A percentile compares a stretch with the other conserved stretches of the same genome.
phyloP scores from a whole-genome alignment of 2,113 vertebrate species.

The Chamaetylas fuelleborni region DNA sequence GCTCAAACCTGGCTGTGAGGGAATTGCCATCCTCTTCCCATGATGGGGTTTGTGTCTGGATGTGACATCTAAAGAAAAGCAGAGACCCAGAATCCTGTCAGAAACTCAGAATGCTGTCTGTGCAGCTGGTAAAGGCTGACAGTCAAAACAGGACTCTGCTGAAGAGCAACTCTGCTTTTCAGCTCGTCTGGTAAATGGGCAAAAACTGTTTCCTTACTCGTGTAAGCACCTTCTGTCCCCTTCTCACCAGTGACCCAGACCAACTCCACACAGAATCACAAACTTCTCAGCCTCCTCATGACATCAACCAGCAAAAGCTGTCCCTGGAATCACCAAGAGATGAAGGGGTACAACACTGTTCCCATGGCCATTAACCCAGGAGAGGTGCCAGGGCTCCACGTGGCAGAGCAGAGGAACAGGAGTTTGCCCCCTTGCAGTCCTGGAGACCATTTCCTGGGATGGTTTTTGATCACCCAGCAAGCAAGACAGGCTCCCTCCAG shows the following conservation, averaged over 20 bases:
- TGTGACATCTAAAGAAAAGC: neutral
- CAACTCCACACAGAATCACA: neutral
- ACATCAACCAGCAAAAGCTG: neutral
- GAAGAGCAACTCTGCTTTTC: neutral
- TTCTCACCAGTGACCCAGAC: fast-evolving
- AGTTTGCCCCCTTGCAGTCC: neutral
- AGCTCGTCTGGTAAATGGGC: neutral
- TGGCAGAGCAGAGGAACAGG: neutral
- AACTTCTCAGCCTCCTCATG: neutral
- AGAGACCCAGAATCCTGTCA: neutral
- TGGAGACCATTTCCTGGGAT: neutral
- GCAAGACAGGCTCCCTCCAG: neutral
- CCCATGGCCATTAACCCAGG: fast-evolving
- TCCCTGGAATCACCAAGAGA: neutral
- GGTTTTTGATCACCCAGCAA: neutral
- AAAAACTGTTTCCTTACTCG: neutral
- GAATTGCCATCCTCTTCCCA: neutral
- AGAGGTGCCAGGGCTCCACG: fast-evolving
- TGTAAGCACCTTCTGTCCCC: neutral
- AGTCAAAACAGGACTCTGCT: neutral
- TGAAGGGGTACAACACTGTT: fast-evolving
- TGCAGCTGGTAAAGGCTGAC: neutral
- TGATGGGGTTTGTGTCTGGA: neutral
- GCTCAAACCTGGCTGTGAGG: neutral
- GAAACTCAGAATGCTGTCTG: neutral